Percentiles rank a stretch among this genome's conserved stretches.
Conservation (phyloP, 2,113 vertebrate species). For the Heteronetta atricapilla region DNA sequence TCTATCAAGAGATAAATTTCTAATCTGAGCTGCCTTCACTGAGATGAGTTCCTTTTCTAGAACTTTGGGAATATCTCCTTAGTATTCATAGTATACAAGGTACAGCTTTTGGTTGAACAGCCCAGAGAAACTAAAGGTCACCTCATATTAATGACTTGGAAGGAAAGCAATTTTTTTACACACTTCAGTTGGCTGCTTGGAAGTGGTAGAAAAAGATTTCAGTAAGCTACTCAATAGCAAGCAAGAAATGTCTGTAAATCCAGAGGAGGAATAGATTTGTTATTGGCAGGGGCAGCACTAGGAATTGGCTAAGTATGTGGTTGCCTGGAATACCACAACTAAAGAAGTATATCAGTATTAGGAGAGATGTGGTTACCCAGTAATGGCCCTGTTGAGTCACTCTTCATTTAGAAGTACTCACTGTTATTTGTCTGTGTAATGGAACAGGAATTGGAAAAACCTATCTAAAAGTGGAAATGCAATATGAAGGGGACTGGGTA, state of each 20-base stretch:
- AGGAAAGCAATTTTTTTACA: not conserved
- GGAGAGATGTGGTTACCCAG: not conserved
- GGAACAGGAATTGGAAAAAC: not conserved
- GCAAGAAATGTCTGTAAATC: not conserved
- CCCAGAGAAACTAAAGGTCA: not conserved
- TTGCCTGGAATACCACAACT: not conserved
- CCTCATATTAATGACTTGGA: not conserved
- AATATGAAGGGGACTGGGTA: not conserved
- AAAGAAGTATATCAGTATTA: not conserved
- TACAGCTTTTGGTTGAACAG: not conserved
- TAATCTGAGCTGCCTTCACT: not conserved
- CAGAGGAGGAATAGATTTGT: not conserved
- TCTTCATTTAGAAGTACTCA: not conserved
- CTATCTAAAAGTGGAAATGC: not conserved
- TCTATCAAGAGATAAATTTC: not conserved
- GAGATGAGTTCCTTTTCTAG: not conserved
- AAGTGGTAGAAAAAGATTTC: not conserved
- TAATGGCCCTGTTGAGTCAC: not conserved
- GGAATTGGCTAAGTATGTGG: not conserved
- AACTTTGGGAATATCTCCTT: not conserved
- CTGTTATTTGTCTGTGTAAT: not conserved
- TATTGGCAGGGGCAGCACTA: not conserved
- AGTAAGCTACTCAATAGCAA: not conserved
- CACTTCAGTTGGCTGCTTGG: not conserved
- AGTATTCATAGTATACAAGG: not conserved